phyloP scores from a whole-genome alignment of 2,797 vertebrate genomes.

The Acanthiza pusilla region DNA sequence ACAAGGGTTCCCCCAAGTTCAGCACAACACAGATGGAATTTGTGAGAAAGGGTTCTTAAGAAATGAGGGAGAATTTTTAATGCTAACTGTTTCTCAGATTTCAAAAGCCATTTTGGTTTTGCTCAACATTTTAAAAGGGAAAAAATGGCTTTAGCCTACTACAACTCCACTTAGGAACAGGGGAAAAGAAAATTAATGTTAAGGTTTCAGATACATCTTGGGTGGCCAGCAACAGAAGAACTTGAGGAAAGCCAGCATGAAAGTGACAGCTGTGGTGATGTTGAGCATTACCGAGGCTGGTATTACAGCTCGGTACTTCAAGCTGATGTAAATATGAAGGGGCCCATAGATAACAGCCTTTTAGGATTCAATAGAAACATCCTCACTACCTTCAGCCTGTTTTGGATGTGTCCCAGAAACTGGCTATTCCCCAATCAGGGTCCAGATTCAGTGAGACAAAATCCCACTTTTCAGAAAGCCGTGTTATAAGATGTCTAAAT shows the following conservation, averaged over 20 bases:
- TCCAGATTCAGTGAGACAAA: background rate
- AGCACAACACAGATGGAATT: background rate
- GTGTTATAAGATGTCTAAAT: background rate
- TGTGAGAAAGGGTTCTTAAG: background rate
- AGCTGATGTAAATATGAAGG: background rate
- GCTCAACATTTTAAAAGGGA: background rate
- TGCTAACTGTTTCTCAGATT: background rate
- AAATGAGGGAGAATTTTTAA: background rate
- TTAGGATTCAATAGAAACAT: background rate
- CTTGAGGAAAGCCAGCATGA: background rate
- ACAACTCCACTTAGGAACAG: background rate
- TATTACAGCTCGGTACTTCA: background rate
- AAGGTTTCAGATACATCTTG: slow-evolving; percentile 24
- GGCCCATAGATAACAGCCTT: background rate
- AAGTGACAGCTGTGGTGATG: background rate
- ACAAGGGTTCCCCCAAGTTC: background rate
- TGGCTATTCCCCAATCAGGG: background rate
- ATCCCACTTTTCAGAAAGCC: background rate
- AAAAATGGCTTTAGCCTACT: background rate
- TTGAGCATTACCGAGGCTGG: background rate
- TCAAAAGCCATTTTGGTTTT: slow-evolving; percentile 12
- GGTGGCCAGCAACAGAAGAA: slow-evolving; percentile 1
- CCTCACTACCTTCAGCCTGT: background rate
- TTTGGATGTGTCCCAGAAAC: background rate
- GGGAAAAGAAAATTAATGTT: background rate